A percentile compares a stretch with the other conserved stretches of the same genome.
Conservation (phyloP, 2,888 invertebrate genomes). For the Acrobasis repandana region DNA sequence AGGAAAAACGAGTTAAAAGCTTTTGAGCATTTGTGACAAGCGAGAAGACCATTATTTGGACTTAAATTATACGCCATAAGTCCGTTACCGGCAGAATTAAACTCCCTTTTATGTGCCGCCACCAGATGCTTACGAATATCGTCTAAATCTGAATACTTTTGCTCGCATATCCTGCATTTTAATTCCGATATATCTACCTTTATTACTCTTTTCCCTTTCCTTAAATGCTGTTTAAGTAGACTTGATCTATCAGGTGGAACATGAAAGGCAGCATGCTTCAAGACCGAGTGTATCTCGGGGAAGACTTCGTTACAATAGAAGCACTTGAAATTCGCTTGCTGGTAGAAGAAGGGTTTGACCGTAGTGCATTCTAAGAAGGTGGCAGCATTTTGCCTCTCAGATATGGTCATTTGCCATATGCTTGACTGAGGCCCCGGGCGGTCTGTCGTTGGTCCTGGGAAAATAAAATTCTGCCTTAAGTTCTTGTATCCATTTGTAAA, state of each 20-base stretch:
- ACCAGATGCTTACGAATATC: slow-evolving; percentile 64
- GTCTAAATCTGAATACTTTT: slow-evolving; percentile 65
- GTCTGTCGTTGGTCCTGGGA: slow-evolving; percentile 49
- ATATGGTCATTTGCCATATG: slow-evolving; percentile 76
- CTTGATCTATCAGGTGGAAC: slow-evolving; percentile 53
- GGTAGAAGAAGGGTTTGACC: slow-evolving; percentile 70
- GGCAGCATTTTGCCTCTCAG: slow-evolving; percentile 72
- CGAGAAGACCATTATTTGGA: slow-evolving; percentile 53
- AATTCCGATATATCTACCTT: slow-evolving; percentile 72
- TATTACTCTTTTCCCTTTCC: slow-evolving; percentile 71
- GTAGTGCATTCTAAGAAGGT: slow-evolving; percentile 68
- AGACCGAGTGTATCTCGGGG: slow-evolving; percentile 64
- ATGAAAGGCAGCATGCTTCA: slow-evolving; percentile 59
- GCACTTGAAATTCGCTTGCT: slow-evolving; percentile 75
- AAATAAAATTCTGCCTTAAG: slow-evolving; percentile 42
- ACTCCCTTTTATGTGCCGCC: slow-evolving; percentile 63
- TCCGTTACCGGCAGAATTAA: slow-evolving; percentile 70
- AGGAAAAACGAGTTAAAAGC: slow-evolving; percentile 71
- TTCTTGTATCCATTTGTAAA: slow-evolving; percentile 13
- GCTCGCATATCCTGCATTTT: slow-evolving; percentile 67
- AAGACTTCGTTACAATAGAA: slow-evolving; percentile 73
- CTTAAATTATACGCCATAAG: slow-evolving; percentile 70
- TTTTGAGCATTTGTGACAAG: slow-evolving; percentile 68
- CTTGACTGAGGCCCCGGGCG: slow-evolving; percentile 62
- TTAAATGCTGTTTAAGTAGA: slow-evolving; percentile 63